A percentile compares a stretch with the other conserved stretches of the same genome.
These are phyloP conservation scores for Gila orcuttii DNA, from an alignment of 2,113 vertebrate genomes.

Conservation along the genomic window DNA sequence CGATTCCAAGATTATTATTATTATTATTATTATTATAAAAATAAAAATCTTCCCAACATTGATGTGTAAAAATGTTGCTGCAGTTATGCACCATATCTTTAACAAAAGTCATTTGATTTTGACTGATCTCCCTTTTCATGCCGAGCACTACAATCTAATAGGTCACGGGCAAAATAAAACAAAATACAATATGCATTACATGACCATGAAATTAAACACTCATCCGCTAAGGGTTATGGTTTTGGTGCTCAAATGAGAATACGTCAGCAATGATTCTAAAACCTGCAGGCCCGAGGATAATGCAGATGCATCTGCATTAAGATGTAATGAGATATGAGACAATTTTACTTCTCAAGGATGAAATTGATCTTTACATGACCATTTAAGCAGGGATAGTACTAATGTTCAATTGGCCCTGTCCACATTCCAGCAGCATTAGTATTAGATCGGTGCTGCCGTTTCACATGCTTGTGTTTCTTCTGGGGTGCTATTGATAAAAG, in stretches of 20 bases:
- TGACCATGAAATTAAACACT: constrained; percentile 72
- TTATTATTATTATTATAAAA: not conserved
- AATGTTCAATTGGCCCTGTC: constrained; percentile 69
- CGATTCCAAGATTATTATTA: not conserved
- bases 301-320: constrained; percentile 60
- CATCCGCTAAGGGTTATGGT: constrained; percentile 62
- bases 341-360: constrained; percentile 65
- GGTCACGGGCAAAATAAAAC: constrained; percentile 67
- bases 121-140: not conserved
- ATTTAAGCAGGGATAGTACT: constrained; percentile 67
- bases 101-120: not conserved
- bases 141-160: constrained; percentile 58
- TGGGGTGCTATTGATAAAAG: not conserved
- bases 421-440: constrained; percentile 55
- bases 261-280: not conserved
- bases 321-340: constrained; percentile 66
- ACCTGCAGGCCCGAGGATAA: constrained; percentile 6
- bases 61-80: not conserved
- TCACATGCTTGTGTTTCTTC: not conserved
- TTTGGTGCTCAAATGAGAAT: constrained; percentile 24
- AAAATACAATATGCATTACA: constrained; percentile 71
- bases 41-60: not conserved
- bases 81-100: not conserved
- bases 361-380: constrained; percentile 68
- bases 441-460: not conserved